A percentile compares a stretch with the other conserved stretches of the same genome.
These are phyloP conservation scores for Rhogogaster chlorosoma DNA, from an alignment of 2,888 invertebrate genomes.

Conservation along the genomic window DNA sequence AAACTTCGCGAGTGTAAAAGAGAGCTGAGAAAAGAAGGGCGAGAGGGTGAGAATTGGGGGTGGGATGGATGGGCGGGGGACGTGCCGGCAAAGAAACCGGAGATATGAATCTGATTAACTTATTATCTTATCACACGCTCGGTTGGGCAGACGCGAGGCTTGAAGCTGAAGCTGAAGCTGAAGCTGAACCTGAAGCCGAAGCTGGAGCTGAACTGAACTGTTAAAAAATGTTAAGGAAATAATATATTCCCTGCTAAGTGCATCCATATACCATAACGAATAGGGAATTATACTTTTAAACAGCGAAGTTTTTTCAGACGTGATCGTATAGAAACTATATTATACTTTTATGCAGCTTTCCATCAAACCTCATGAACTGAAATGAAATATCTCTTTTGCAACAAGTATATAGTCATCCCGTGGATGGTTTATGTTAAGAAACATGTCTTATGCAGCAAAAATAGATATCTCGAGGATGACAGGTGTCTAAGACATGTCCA, in stretches of 20 bases:
- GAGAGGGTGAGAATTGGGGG: slow-evolving; percentile 32
- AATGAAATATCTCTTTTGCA: not conserved
- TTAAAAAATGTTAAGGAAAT: not conserved
- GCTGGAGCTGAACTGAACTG: not conserved
- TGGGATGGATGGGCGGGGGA: not conserved
- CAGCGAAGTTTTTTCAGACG: not conserved
- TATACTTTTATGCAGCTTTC: not conserved
- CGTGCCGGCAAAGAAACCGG: slow-evolving; percentile 40
- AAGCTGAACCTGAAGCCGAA: not conserved
- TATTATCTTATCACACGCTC: slow-evolving; percentile 52
- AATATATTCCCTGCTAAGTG: slow-evolving; percentile 1
- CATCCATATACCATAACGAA: not conserved
- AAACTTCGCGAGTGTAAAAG: slow-evolving; percentile 50
- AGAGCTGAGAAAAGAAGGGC: slow-evolving; percentile 13
- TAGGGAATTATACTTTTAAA: not conserved
- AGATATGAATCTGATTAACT: slow-evolving; percentile 57
- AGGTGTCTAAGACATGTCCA: not conserved
- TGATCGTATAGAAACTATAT: not conserved
- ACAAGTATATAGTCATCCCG: not conserved
- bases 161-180: not conserved
- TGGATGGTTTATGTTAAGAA: not conserved
- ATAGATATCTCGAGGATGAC: not conserved
- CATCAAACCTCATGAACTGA: not conserved
- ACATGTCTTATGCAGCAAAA: not conserved
- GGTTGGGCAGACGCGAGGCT: slow-evolving; percentile 40